Base-by-base conservation (phyloP, 2,797 vertebrate species). In the Mallotus villosus region DNA sequence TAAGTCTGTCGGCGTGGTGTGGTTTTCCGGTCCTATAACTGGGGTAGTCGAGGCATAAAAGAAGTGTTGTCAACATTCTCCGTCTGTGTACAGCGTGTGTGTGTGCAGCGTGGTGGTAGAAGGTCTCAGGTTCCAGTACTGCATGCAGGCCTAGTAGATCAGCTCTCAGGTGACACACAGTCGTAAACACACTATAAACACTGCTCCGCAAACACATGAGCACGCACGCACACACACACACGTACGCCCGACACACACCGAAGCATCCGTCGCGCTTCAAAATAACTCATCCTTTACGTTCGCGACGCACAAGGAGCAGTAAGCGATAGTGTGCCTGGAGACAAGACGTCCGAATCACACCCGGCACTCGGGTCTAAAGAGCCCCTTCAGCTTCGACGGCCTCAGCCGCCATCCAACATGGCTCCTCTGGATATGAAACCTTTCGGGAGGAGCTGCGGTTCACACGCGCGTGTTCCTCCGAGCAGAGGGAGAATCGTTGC, bases 101-200 rank as follows among this genome's bases (percentile, higher is more conserved):
- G 66, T 55, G 25, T 67, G 16, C 24, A 41, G 49, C 19, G 24
- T 55, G 21, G 24, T 14, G 60, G 58, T 19, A 25, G 2, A 25
- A 22, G 46, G 49, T 83, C 67, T 90, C 81, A 68, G 53, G 74
- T 89, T 88, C 65, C 80, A 74, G 70, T 22, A 51, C 72, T 69
- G 76, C 82, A 69, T 79, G 74, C 70, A 37, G 71, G 75, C 79
- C 74, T 68, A 83, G 77, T 78, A 75, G 76, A 46, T 78, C 73
- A 21, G 60, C 67, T 77, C 80, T 85, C 87, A 81, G 67, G 83
- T 88, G 81, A 88, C 85, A 81, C 59, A 59, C 55, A 78, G 81
- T 80, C 78, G 75, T 87, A 86, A 87, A 89, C 86, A 86, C 83
- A 81, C 86, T 81, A 84, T 82, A 85, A 85, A 85, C 76, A 49